A percentile compares a stretch with the other conserved stretches of the same genome.
Evolutionary conservation across 1,140 invertebrate species (phyloP).

Genomic region (Andricus grossulariae): DNA sequence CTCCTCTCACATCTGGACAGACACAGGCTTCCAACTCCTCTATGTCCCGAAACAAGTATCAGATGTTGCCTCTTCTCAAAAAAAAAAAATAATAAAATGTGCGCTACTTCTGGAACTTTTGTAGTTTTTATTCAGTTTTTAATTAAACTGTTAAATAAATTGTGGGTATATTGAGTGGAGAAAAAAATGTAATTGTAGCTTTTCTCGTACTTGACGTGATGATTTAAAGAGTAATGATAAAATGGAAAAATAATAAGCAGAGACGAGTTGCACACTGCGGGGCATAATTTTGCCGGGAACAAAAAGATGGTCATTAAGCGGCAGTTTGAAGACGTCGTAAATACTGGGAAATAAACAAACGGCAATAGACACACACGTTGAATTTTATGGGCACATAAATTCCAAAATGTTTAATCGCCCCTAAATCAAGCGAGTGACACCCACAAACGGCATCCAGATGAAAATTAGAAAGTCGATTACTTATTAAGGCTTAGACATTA

Average conservation of each 20-base stretch:
- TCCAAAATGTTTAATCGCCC: constrained; percentile 11
- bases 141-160: too few relatives aligned
- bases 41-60: too few relatives aligned
- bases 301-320: constrained; percentile 24
- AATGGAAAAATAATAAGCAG: not conserved
- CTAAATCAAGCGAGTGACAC: constrained; percentile 20
- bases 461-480: constrained; percentile 27
- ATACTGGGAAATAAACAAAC: constrained; percentile 29
- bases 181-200: too few relatives aligned
- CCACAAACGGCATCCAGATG: constrained; percentile 16
- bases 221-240: constrained; percentile 17
- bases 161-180: too few relatives aligned
- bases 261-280: constrained; percentile 14
- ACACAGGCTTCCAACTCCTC: not conserved
- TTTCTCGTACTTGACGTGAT: not conserved
- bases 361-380: constrained; percentile 17
- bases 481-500: constrained; percentile 4
- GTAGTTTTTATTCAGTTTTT: too few relatives aligned
- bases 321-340: constrained; percentile 22
- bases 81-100: too few relatives aligned
- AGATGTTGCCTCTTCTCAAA: too few relatives aligned
- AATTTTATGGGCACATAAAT: constrained; percentile 23
- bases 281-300: constrained; percentile 20
- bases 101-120: too few relatives aligned
- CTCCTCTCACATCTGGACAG: constrained; percentile 11